These are phyloP conservation scores for Okamejei kenojei DNA, from an alignment of 2,797 vertebrate genomes.

Conservation along the genomic window DNA sequence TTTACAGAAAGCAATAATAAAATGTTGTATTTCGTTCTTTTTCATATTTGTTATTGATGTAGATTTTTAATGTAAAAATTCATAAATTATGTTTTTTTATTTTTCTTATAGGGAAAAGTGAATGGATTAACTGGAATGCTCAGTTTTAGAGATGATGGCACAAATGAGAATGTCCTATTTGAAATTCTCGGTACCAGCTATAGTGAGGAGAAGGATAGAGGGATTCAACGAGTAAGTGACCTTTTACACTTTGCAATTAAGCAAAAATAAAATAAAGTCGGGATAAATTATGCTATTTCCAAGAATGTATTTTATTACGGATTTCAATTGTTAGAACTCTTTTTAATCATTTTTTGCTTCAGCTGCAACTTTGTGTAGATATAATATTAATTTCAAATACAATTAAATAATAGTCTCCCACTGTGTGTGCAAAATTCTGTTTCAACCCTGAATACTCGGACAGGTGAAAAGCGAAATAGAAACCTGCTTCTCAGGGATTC, in stretches of 20 bases:
- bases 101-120: constrained; percentile 23
- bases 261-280: neutral
- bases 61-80: neutral
- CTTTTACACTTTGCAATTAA: constrained; percentile 6
- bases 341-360: neutral
- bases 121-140: constrained; percentile 34
- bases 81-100: neutral
- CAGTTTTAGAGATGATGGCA: constrained; percentile 30
- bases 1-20: neutral
- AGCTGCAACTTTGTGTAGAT: neutral
- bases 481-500: neutral
- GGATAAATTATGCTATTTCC: neutral
- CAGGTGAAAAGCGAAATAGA: neutral
- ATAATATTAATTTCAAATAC: neutral
- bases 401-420: neutral
- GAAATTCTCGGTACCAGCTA: constrained; percentile 37
- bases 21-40: neutral
- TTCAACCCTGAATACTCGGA: neutral
- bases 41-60: neutral
- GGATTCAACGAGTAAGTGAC: constrained; percentile 30
- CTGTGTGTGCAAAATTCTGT: neutral
- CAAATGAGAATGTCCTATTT: constrained; percentile 27
- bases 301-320: neutral
- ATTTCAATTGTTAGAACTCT: neutral
- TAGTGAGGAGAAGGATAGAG: constrained; percentile 31